Base-by-base conservation (phyloP, 2,797 vertebrate genomes). In the Cossypha caffra region DNA sequence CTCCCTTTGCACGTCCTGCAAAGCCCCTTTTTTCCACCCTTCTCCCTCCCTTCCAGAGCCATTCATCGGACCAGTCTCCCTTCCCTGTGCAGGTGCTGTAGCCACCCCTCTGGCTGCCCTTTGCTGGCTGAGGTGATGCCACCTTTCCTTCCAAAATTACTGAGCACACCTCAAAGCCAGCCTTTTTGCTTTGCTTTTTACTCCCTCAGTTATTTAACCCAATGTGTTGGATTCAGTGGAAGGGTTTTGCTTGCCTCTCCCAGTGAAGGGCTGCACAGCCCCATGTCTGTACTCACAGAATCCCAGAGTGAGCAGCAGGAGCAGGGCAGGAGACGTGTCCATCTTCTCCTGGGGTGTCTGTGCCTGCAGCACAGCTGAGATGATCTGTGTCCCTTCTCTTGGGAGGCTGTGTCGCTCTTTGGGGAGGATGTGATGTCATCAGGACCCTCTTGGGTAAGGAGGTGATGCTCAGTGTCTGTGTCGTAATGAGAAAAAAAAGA, bases 391-490 rank as follows among this genome's bases (percentile, higher is more conserved):
- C 52, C 23, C 31, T 63, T 35, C 25, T n/a, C n/a, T 47, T 81
- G 23, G 51, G 55, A 72, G 86, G 58, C 62, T 55, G 55, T 0
- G 6, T 5, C 1, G 2, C 50, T 42, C 31, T 75, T 23, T 37
- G 82, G 23, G 69, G 77, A 96, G 96, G 97, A 97, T 93, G 86
- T 97, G 97, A 96, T 96, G 96, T 97, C 94, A 96, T 1, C 42
- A 35, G 58, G 88, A 91, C 54, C 62, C 82, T 88, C 91, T 57
- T 28, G 43, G 28, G 61, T 57, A 16, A 38, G 43, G 62, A 61
- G 35, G 25, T 0, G 6, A 10, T 33, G 47, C 55, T 94, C 10
- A 0, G n/a, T 69, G 43, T 86, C 29, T 37, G 35, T 2, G 3
- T 19, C 23, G 18, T 40, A 73, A 45, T 0, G 10, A 77, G 13